phyloP scores from a whole-genome alignment of 2,113 vertebrate species.

The Daubentonia madagascariensis region DNA sequence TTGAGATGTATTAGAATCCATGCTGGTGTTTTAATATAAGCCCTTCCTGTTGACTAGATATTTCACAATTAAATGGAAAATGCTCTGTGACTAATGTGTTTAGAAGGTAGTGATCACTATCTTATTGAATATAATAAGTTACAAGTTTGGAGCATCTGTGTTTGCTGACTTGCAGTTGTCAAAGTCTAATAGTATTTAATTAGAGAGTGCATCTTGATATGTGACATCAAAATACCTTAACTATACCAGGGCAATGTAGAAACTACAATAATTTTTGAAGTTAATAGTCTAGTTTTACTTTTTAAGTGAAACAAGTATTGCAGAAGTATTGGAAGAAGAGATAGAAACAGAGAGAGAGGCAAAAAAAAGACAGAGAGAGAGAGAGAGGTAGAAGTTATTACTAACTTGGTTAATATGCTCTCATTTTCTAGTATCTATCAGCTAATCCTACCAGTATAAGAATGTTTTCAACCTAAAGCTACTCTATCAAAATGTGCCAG shows the following conservation, averaged over 20 bases:
- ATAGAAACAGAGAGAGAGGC: not conserved
- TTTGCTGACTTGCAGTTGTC: slow-evolving; percentile 33
- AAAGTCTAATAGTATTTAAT: slow-evolving; percentile 50
- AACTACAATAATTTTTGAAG: not conserved
- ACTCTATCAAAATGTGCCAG: not conserved
- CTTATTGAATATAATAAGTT: slow-evolving; percentile 53
- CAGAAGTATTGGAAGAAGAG: not conserved
- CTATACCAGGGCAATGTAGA: not conserved
- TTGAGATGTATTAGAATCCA: slow-evolving; percentile 51
- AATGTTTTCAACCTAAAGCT: not conserved
- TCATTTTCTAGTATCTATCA: not conserved
- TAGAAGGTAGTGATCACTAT: not conserved
- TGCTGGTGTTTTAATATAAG: slow-evolving; percentile 31
- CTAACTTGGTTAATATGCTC: not conserved
- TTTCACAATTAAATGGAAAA: slow-evolving; percentile 46
- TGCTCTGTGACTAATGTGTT: slow-evolving; percentile 7
- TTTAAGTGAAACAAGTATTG: not conserved
- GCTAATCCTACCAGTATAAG: not conserved
- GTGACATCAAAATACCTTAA: slow-evolving; percentile 9
- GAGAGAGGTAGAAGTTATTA: not conserved
- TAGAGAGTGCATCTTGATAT: not conserved
- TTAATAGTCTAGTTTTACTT: not conserved
- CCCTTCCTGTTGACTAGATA: slow-evolving; percentile 13
- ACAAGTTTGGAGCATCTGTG: slow-evolving; percentile 7
- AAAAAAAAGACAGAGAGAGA: not conserved